Base-by-base conservation (phyloP, 2,888 invertebrate species). In the Epinotia brunnichana region DNA sequence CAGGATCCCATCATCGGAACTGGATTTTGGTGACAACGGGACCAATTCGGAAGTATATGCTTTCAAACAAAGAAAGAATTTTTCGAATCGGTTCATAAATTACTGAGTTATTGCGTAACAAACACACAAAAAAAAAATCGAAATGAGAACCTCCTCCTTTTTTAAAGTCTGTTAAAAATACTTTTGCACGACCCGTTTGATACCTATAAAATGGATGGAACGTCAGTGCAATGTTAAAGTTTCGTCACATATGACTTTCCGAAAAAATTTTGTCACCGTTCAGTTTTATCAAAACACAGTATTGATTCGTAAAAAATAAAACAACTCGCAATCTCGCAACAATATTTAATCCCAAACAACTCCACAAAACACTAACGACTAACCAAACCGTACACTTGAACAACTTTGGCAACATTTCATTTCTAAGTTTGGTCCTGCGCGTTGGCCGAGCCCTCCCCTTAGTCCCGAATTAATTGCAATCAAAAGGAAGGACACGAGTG, bases 401-500 rank as follows among this genome's bases (percentile, higher is more conserved):
- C 79, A 87, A 87, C 83, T 88, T 87, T 82, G 74, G 80, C 82
- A 86, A 88, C 88, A 86, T 87, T 86, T 84, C 85, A 84, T 85
- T 82, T 80, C 78, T 77, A 84, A 91, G 88, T 92, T 87, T 89
- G 86, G 85, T 89, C 90, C 92, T 90, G 91, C 88, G 90, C 87
- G 87, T 87, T 91, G 93, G 92, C 85, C 88, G 89, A 88, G 85
- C 80, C 75, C 82, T 79, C 81, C 79, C 76, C 82, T 81, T 82
- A 86, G 85, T 86, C 87, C 88, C 89, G 92, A 92, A 93, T 93
- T 93, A 93, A 93, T 93, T 92, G 93, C 93, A 93, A 93, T 93
- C 92, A 93, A 91, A 92, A 92, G 93, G 91, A 92, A 93, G 92
- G 93, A 93, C 92, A 90, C 88, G 87, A 92, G 90, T 89, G 87